These are phyloP conservation scores for Eupithecia dodoneata DNA, from an alignment of 2,888 invertebrate genomes.

Conservation along the genomic window DNA sequence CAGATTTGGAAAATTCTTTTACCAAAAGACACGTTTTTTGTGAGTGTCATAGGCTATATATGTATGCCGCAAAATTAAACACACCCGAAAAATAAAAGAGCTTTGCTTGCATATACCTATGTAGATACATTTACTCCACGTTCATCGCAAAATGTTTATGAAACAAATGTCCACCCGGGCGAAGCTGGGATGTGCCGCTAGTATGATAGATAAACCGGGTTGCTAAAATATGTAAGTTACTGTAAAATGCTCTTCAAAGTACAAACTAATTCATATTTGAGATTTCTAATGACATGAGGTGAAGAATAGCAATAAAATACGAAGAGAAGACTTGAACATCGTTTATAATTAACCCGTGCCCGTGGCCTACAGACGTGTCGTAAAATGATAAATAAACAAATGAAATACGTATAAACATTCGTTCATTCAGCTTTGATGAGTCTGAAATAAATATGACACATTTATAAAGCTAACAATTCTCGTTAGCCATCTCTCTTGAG, in stretches of 20 bases:
- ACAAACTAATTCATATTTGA: not conserved
- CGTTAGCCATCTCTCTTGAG: not conserved
- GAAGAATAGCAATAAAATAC: constrained; percentile 14
- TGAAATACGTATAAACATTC: constrained; percentile 13
- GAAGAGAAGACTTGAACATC: constrained; percentile 47
- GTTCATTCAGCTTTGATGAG: constrained; percentile 26
- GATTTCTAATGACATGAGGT: not conserved
- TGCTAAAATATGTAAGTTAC: not conserved
- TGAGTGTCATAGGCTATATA: no score
- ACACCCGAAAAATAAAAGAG: no score
- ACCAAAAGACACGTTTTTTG: no score
- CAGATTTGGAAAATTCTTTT: no score
- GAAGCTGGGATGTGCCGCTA: no score
- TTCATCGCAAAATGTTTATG: no score
- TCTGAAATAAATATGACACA: constrained; percentile 32
- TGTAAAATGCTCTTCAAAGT: not conserved
- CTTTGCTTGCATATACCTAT: no score
- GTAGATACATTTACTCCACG: no score
- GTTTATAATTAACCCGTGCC: constrained; percentile 61
- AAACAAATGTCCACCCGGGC: no score
- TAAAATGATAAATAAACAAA: constrained; percentile 43
- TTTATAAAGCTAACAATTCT: not conserved
- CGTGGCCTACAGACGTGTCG: constrained; percentile 58
- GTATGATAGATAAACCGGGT: not conserved
- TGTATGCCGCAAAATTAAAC: no score